Evolutionary conservation across 2,888 invertebrate species (phyloP), one percentile per base, ranked within the genome.

Genomic region (Drosophila algonquin): DNA sequence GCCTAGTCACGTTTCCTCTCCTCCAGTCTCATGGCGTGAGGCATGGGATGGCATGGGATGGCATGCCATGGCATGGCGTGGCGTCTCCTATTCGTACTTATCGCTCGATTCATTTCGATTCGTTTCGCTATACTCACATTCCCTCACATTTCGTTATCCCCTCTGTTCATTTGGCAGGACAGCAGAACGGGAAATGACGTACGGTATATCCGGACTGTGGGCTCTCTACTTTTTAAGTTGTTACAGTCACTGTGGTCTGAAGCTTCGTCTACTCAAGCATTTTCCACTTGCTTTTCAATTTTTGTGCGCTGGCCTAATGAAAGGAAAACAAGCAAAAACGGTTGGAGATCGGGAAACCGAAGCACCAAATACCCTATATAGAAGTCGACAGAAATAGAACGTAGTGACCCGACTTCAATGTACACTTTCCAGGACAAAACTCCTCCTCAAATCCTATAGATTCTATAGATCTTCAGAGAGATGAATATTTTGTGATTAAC

Each of bases 1-100:
- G 73, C 70, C 78, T 81, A 79, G 83, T 81, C 83, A 83, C 83
- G 81, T 83, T 81, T 69, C 62, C 53, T 55, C 46, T 40, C 35
- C 27, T 51, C 44, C 30, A 16, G 44, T 30, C 24, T 40, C 40
- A 1, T 40, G 40, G 14, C 40, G 40, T 14, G 1, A 5, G 40
- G 14, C 40, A 40, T 40, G 40, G 24, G 24, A 24, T 14, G 40
- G 40, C 40, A n/a, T 40, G 40, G 18, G 14, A 1, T 40, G 40
- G 14, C 40, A 6, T 40, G 1, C 6, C 40, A n/a, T 40, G 40
- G 24, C 3, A 0, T 14, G 40, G 40, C 40, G 14, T 40, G 40
- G n/a, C 24, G 27, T 8, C 32, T 14, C 55, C 48, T 30, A 21
- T 45, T 50, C 56, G 30, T 18, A 18, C 35, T 27, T 14, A 24